phyloP scores from a whole-genome alignment of 2,113 vertebrate species.

The Lasiurus borealis region DNA sequence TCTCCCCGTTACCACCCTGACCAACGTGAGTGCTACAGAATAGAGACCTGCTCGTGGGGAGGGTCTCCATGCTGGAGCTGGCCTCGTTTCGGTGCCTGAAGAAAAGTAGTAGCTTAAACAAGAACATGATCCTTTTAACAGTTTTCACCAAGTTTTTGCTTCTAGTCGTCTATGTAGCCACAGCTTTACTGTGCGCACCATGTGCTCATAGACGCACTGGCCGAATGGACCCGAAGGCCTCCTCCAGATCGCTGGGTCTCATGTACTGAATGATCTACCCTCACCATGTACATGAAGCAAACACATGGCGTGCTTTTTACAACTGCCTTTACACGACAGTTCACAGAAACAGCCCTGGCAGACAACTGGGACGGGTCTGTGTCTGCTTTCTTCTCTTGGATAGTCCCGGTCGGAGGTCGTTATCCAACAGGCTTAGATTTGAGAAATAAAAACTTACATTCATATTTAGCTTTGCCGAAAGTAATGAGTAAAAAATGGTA shows the following conservation, averaged over 20 bases:
- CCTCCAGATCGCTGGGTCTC: neutral
- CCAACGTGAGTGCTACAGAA: slow-evolving; percentile 49
- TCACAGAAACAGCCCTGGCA: slow-evolving; percentile 76
- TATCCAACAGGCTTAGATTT: slow-evolving; percentile 66
- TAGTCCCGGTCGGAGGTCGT: slow-evolving; percentile 53
- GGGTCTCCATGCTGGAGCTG: neutral
- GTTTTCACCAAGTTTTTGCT: slow-evolving; percentile 29
- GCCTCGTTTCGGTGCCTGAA: slow-evolving; percentile 31
- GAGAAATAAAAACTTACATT: slow-evolving; percentile 74
- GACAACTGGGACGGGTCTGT: slow-evolving; percentile 75
- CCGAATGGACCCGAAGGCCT: neutral
- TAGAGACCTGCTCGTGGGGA: neutral
- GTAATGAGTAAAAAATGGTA: slow-evolving; percentile 67
- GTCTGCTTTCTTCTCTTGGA: slow-evolving; percentile 72
- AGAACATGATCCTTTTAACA: slow-evolving; percentile 24
- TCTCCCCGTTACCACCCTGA: slow-evolving; percentile 19
- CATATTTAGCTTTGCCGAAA: slow-evolving; percentile 75
- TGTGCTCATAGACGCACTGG: slow-evolving; percentile 43
- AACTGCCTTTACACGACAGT: slow-evolving; percentile 83
- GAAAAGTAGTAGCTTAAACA: slow-evolving; percentile 59
- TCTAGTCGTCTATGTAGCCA: neutral
- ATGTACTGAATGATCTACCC: neutral
- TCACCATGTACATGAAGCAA: neutral
- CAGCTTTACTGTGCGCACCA: neutral
- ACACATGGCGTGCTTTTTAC: slow-evolving; percentile 53